Base-by-base conservation (phyloP, 2,888 invertebrate genomes). In the Steinernema hermaphroditum region DNA sequence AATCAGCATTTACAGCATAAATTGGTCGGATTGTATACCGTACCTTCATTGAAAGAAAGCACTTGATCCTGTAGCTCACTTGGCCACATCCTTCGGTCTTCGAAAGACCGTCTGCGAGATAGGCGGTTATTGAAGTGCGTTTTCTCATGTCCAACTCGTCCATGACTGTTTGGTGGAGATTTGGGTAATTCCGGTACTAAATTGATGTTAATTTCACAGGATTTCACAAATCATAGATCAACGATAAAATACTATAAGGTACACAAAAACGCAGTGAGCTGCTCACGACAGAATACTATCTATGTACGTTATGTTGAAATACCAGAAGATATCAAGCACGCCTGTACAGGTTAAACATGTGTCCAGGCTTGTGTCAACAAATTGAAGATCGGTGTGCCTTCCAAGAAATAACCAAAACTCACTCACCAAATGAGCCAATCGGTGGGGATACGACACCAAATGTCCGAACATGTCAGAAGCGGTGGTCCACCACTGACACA, bases 401-500 rank as follows among this genome's bases (percentile, higher is more conserved):
- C n/a, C n/a, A n/a, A n/a, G n/a, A n/a, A n/a, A n/a, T n/a, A n/a
- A n/a, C n/a, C n/a, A 6, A 62, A 62, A 62, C 6, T 32, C 14
- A 43, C 54, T 54, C 24, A 54, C 54, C 24, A 54, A 24, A 24
- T 54, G 54, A 2, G 54, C 54, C 54, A 54, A 24, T 27, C 54
- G 14, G 24, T 54, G 54, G 6, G 54, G 54, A 24, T 54, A 27
- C 6, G 54, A 54, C 9, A 27, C 27, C 9, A 54, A 22, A 24
- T 54, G 54, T 14, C 54, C 54, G 27, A 54, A 54, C 54, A 54
- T 54, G 27, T 54, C 54, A 19, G 54, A 54, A 22, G 54, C 78
- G 0, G 78, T 78, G 9, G 78, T 80, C 78, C 78, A 78, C 50
- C 75, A 72, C 22, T 77, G 72, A 34, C 78, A 78, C 75, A 80